Conservation (phyloP, 2,113 vertebrate species). For the Gallinago paraguaiae region DNA sequence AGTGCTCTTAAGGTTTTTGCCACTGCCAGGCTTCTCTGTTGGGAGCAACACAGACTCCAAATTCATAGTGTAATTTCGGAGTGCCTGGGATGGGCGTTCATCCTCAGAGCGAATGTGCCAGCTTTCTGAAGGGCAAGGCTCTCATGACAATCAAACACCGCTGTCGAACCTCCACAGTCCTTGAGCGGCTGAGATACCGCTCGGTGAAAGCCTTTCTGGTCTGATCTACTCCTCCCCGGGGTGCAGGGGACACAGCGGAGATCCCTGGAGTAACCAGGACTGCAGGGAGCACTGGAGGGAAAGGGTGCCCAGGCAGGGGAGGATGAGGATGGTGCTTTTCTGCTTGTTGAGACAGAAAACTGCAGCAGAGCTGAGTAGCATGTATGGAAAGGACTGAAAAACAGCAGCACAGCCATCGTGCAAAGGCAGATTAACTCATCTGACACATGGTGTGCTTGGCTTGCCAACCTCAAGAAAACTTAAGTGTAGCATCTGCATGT, state of each 20-base stretch:
- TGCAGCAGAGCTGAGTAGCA: rapidly evolving
- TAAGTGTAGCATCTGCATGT: no score
- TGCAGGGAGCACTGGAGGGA: background rate
- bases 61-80: background rate
- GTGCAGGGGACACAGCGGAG: background rate
- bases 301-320: background rate
- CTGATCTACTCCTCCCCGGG: background rate
- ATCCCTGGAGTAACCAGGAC: background rate
- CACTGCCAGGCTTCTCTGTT: background rate
- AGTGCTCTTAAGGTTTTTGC: background rate
- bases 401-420: rapidly evolving
- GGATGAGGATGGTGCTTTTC: background rate
- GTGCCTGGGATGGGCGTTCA: background rate
- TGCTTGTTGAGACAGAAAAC: background rate
- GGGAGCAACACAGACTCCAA: background rate
- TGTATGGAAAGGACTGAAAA: background rate
- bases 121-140: background rate
- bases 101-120: background rate
- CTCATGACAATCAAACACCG: background rate
- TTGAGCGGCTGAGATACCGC: background rate
- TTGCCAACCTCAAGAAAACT: background rate
- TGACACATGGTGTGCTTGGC: rapidly evolving
- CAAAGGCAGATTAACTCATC: background rate
- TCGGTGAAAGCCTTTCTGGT: background rate
- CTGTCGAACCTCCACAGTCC: background rate